Evolutionary conservation across 1,140 invertebrate species (phyloP), one percentile per base, ranked within the genome.

Genomic region (Drosophila athabasca): DNA sequence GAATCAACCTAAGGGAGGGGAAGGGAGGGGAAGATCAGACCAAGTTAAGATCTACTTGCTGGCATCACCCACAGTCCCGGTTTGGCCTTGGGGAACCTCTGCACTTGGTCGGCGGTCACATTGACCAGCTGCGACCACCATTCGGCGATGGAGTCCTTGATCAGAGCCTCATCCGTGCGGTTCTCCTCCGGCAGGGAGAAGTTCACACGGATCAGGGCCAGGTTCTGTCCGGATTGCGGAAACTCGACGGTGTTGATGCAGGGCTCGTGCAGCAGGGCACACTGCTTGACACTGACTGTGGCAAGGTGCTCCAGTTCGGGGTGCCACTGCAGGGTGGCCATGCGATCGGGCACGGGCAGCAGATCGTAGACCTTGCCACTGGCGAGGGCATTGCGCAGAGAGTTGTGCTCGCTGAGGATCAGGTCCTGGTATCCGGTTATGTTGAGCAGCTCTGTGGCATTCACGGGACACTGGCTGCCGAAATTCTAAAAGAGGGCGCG

Each of bases 241-340:
- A 72, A 87, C 2, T 66, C 57, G 0, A 1, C 29, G 1, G 82
- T 87, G 6, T 88, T 87, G 64, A 88, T 83, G 7, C 82, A 87
- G 3, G 35, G 39, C 51, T 88, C 82, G 45, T 66, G 43, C 6
- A 45, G 22, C 45, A 79, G 0, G 0, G 8, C 24, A 29, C 82
- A 87, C 44, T 88, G 82, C 39, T 67, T 76, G 6, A 79, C 82
- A 52, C 82, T 88, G 8, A 88, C 22, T 6, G 49, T 44, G 13
- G 82, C 82, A 50, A 87, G 13, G 6, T 61, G 6, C 44, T 61
- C 79, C 31, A 87, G 43, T 11, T 88, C 83, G 0, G 52, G 8
- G 9, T 64, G 53, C 82, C 82, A 87, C 17, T 64, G 70, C 67
- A 87, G 57, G 6, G 60, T 69, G 57, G 79, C 82, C 83, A 87